A percentile compares a stretch with the other conserved stretches of the same genome.
Evolutionary conservation across 2,113 vertebrate species (phyloP).

Genomic region (Chloropsis hardwickii): DNA sequence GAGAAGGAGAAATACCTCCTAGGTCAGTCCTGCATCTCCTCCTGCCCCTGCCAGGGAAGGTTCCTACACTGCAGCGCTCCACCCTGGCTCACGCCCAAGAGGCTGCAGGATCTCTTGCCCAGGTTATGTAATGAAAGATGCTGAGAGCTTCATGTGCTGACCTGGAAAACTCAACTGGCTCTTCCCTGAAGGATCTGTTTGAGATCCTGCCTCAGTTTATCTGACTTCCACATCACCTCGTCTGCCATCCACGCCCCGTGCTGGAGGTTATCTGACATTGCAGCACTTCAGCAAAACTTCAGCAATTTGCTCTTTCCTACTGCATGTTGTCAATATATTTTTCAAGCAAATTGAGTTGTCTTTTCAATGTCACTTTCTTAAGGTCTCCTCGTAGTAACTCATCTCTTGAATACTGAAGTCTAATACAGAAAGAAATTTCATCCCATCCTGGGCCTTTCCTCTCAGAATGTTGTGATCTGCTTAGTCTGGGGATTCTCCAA

Average conservation of each 20-base stretch:
- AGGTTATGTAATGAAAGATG: neutral
- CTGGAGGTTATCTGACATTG: neutral
- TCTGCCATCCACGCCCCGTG: neutral
- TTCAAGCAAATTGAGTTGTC: neutral
- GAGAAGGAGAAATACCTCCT: neutral
- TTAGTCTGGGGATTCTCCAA: neutral
- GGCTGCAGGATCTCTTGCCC: neutral
- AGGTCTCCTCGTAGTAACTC: neutral
- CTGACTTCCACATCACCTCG: neutral
- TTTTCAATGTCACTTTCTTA: neutral
- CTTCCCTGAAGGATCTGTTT: neutral
- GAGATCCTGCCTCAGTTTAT: neutral
- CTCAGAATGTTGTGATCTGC: neutral
- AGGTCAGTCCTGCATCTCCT: neutral
- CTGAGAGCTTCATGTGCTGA: neutral
- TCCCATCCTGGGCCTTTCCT: neutral
- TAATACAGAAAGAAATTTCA: neutral
- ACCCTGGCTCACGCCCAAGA: neutral
- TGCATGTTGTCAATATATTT: neutral
- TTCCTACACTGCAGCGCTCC: neutral
- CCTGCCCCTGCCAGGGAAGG: neutral
- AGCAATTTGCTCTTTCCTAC: neutral
- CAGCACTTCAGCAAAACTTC: neutral
- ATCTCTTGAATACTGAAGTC: neutral
- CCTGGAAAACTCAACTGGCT: neutral